These are phyloP conservation scores for Butorides virescens DNA, from an alignment of 2,113 vertebrate species.

Conservation along the genomic window DNA sequence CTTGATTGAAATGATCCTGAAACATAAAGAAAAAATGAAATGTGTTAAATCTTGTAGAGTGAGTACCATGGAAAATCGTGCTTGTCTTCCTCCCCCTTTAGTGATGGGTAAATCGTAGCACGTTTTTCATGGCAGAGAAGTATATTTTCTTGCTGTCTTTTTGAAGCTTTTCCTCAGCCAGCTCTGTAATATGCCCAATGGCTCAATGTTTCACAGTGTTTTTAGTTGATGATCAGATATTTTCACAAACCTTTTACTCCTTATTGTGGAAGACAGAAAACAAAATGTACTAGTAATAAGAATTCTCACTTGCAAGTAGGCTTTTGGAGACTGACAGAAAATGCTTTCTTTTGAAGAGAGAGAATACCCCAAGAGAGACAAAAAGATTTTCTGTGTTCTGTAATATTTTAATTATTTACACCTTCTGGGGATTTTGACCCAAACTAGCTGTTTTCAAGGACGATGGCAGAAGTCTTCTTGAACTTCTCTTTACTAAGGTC, in stretches of 20 bases:
- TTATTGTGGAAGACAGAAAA: neutral
- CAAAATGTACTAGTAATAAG: neutral
- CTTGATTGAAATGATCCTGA: neutral
- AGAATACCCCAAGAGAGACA: neutral
- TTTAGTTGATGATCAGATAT: neutral
- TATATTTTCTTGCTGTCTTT: slow-evolving; percentile 17
- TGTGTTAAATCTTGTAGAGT: neutral
- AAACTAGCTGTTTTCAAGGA: neutral
- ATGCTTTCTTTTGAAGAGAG: neutral
- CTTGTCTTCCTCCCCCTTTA: neutral
- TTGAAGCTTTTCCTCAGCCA: neutral
- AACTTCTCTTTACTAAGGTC: neutral
- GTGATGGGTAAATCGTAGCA: neutral
- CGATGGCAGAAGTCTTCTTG: neutral
- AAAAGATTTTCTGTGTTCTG: neutral
- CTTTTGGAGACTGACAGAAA: neutral
- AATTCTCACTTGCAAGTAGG: neutral
- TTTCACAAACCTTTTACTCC: neutral
- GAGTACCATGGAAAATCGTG: neutral
- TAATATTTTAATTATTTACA: neutral
- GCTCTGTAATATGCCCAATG: neutral
- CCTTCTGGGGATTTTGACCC: neutral
- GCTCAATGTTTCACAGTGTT: neutral
- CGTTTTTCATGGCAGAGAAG: neutral
- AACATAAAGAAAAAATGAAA: neutral